Evolutionary conservation across 2,113 vertebrate genomes (phyloP).

Genomic region (Xiphophorus hellerii): DNA sequence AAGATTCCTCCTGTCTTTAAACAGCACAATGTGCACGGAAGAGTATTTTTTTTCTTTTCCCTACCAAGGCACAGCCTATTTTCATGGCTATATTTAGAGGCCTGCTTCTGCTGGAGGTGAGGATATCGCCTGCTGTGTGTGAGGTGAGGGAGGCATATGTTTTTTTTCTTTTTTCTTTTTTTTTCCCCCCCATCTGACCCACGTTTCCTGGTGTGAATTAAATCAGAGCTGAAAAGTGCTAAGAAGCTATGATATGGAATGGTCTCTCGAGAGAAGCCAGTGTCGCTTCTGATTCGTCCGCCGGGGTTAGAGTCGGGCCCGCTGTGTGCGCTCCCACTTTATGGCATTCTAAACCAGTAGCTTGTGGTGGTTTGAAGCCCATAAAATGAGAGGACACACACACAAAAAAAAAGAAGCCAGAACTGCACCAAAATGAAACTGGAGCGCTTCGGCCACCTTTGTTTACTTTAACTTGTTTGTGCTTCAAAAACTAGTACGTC

Average conservation of each 20-base stretch:
- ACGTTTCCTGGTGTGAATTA: conserved; percentile 71
- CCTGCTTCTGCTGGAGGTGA: conserved; percentile 55
- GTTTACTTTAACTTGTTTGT: conserved; percentile 19
- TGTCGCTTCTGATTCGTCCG: conserved; percentile 28
- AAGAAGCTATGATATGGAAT: conserved; percentile 44
- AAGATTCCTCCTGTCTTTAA: conserved; percentile 2
- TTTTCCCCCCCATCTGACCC: conserved; percentile 50
- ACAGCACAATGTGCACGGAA: conserved; percentile 21
- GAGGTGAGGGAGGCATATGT: conserved; percentile 60
- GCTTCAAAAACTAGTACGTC: background rate
- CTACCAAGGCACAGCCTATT: conserved; percentile 44
- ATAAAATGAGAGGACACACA: background rate
- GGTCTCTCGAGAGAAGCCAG: conserved; percentile 46
- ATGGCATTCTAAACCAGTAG: conserved; percentile 11
- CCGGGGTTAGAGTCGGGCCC: conserved; percentile 27
- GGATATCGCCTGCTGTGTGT: conserved; percentile 62
- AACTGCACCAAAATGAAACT: conserved; percentile 13
- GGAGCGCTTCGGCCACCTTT: conserved; percentile 24
- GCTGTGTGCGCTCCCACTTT: conserved; percentile 14
- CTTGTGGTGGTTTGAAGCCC: background rate
- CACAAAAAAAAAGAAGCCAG: background rate
- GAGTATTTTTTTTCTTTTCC: conserved; percentile 10
- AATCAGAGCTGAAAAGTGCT: conserved; percentile 62
- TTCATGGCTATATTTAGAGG: conserved; percentile 67
- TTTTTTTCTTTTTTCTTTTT: background rate